These are phyloP conservation scores for Drosophila burlai DNA, from an alignment of 1,140 invertebrate genomes.

Conservation along the genomic window DNA sequence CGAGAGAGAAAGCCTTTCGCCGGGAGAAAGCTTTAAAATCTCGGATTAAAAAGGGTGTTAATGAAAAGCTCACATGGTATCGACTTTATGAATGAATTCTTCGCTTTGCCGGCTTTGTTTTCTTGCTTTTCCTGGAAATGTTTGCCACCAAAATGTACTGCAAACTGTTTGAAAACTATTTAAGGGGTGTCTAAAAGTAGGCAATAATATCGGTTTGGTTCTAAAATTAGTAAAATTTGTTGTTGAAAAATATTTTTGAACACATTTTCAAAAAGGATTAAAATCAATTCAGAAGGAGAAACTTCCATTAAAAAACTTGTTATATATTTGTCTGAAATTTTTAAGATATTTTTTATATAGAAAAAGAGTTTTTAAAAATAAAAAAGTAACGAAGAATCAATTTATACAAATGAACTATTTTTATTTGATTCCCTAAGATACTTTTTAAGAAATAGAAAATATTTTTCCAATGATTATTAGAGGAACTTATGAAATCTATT, in stretches of 20 bases:
- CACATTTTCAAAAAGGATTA: too few species aligned
- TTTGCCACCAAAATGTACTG: too few species aligned
- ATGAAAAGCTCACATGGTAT: constrained; percentile 15
- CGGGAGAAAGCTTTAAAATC: constrained; percentile 29
- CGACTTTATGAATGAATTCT: constrained; percentile 64
- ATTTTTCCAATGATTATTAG: too few species aligned
- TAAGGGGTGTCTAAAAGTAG: background rate
- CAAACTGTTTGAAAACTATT: background rate
- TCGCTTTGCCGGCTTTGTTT: background rate
- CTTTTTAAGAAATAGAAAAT: too few species aligned
- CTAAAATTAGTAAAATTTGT: background rate
- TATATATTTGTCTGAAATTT: background rate
- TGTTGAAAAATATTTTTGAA: too few species aligned
- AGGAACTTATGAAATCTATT: too few species aligned
- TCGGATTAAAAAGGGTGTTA: background rate
- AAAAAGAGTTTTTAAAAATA: background rate
- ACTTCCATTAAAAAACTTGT: too few species aligned
- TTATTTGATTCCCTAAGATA: too few species aligned
- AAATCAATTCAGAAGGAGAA: too few species aligned
- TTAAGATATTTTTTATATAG: background rate
- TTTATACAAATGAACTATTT: too few species aligned
- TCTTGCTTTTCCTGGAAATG: background rate
- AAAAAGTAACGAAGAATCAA: too few species aligned
- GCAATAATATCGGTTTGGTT: background rate
- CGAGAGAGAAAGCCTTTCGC: constrained; percentile 33